Conservation (phyloP, 2,888 invertebrate genomes). For the Acanthosepion pharaonis region DNA sequence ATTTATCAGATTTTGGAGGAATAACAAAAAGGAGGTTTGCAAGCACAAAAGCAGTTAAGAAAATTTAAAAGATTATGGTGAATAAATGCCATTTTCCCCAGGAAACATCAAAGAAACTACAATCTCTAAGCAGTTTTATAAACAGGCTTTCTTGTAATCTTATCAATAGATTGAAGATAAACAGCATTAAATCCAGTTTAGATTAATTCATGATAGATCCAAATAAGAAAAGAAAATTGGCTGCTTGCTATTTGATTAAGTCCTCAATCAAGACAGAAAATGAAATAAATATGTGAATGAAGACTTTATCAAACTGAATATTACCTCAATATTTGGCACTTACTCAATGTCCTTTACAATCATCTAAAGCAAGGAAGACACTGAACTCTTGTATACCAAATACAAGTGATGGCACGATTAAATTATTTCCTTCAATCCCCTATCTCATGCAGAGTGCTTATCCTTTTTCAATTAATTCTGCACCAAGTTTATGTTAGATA, state of each 20-base stretch:
- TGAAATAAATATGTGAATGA: neutral
- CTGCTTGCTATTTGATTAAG: neutral
- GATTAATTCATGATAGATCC: neutral
- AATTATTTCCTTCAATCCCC: too few relatives aligned
- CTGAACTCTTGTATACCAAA: neutral
- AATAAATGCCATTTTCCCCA: neutral
- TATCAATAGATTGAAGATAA: too few relatives aligned
- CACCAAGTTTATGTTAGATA: too few relatives aligned
- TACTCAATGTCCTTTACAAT: neutral
- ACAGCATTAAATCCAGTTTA: neutral
- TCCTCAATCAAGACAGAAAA: neutral
- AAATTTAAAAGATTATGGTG: too few relatives aligned
- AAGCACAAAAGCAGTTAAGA: neutral
- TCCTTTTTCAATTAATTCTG: too few relatives aligned
- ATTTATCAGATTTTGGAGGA: too few relatives aligned
- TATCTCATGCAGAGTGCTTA: too few relatives aligned
- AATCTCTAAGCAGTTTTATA: neutral
- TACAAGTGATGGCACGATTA: too few relatives aligned
- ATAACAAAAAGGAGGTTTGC: neutral
- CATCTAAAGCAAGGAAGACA: neutral
- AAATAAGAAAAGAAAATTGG: neutral
- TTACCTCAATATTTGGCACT: neutral
- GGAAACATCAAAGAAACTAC: neutral
- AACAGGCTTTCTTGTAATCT: neutral
- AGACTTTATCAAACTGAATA: neutral